Base-by-base conservation (phyloP, 2,888 invertebrate species). In the Drosophila paramelanica region DNA sequence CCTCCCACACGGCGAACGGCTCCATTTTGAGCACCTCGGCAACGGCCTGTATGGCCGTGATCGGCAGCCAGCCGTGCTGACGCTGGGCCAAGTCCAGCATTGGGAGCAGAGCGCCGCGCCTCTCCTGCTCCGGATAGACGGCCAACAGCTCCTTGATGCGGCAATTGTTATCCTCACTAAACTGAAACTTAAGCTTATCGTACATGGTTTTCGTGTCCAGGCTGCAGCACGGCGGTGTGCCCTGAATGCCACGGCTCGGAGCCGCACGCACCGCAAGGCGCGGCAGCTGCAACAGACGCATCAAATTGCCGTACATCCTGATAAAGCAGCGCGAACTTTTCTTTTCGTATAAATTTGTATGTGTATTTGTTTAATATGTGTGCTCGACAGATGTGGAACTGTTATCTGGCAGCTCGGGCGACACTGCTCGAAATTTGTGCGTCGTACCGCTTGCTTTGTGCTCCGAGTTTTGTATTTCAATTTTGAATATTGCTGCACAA, bases 51-150 rank as follows among this genome's bases (percentile, higher is more conserved):
- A 83, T 66, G 23, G 88, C 85, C 2, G 85, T 62, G 51, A 88
- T 70, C 20, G 83, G 79, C 25, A 83, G 58, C 83, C 83, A 88
- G 8, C 88, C 83, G 11, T 83, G 62, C 36, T 88, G 83, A 1
- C 83, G 79, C 47, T 88, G 82, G 0, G 85, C 83, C 42, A 88
- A 41, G 52, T 83, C 88, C 27, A 83, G 14, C 5, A 83, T 25
- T 0, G 83, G 76, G 42, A 83, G 0, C 5, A 84, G 20, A 0
- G 81, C 88, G 2, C 66, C 88, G 4, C 73, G 73, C 11, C 41
- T 27, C 57, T 83, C 79, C 4, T 20, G 27, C 46, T 73, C 62
- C 3, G 69, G 73, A 46, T 67, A 73, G 42, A 25, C 23, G 43
- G 38, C 36, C 5, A 83, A 23, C 27, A 84, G 5, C 0, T 68